Evolutionary conservation across 2,888 invertebrate species (phyloP), one percentile per base, ranked within the genome.

Genomic region (Coleophora flavipennella): DNA sequence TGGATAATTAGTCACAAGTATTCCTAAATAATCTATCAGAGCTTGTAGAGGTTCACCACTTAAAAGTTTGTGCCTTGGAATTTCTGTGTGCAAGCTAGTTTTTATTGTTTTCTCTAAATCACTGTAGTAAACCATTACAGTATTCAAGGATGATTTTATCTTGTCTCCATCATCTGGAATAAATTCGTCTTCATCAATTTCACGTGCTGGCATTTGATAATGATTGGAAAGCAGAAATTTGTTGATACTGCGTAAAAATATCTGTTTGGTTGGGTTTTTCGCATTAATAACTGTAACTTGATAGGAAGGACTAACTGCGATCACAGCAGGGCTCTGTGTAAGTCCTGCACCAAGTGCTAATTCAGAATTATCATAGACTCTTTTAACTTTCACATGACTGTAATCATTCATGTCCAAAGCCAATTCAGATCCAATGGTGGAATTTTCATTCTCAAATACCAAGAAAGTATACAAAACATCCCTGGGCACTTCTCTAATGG

Each of bases 101-200:
- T 90, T 88, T n/a, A 99, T 69, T 0, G 95, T 92, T 57, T 92
- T 93, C 72, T 96, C 95, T 42, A 99, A 72, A 76, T 99, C 99
- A 48, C 90, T 89, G 73, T 94, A 93, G 67, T 93, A 95, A 1
- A 97, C 87, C 4, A 86, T 68, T 65, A 92, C 90, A 27, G 75
- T 54, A 50, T 39, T 62, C 53, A n/a, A 49, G 29, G 43, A 40
- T 6, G 36, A 12, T 20, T 39, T 38, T 38, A 54, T 62, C 13
- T 62, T 60, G 49, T 53, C 39, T 46, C 52, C 41, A 57, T 59
- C 46, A 31, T 56, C 52, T 71, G 40, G 48, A 43, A 59, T 45
- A 32, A 43, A 47, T 26, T 59, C 59, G 38, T 50, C 46, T 36
- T 50, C 49, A 49, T 62, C 33, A 50, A 59, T 42, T 55, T 76